Evolutionary conservation across 2,113 vertebrate species (phyloP), one percentile per base, ranked within the genome.

Genomic region (Hydrochoerus hydrochaeris): DNA sequence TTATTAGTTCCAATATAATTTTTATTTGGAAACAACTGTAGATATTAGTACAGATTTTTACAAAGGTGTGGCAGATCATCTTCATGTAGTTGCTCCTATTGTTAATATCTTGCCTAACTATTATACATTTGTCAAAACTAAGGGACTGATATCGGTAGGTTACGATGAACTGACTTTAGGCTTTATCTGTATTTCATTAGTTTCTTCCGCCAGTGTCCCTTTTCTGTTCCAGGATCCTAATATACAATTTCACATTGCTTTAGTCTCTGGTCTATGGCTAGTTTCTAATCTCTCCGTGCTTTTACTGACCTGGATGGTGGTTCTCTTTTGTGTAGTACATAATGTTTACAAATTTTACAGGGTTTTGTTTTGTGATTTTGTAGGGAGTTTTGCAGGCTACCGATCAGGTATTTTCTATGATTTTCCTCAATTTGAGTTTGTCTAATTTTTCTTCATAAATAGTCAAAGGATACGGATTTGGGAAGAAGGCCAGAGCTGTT

Each of bases 11-110:
- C 17, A 88, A 49, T n/a, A 58, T 32, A 90, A 26, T 17, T 94
- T 62, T 73, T 19, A 60, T 62, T 88, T 87, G 73, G 38, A 26
- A 89, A 95, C 80, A 73, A 52, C 44, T 54, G 44, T 92, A 89
- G 38, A 84, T 89, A 88, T 91, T 52, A 73, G 63, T 44, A 49
- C 75, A 85, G 7, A 12, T 24, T 69, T 90, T 80, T 49, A 8
- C 63, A 69, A 69, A 85, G 32, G 58, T 30, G 67, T 1, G 0
- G 26, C 0, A 87, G 17, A 49, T 16, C 32, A 11, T 7, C 16
- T n/a, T 92, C 13, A 60, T 32, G 30, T 1, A 3, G 7, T 11
- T 49, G 14, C 19, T 8, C 10, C 17, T 84, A 3, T 69, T 24
- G 20, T 44, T 82, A 73, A 49, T 38, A 62, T 38, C 60, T 35